Evolutionary conservation across 2,113 vertebrate species (phyloP), one percentile per base, ranked within the genome.

Genomic region (Narcine bancroftii): DNA sequence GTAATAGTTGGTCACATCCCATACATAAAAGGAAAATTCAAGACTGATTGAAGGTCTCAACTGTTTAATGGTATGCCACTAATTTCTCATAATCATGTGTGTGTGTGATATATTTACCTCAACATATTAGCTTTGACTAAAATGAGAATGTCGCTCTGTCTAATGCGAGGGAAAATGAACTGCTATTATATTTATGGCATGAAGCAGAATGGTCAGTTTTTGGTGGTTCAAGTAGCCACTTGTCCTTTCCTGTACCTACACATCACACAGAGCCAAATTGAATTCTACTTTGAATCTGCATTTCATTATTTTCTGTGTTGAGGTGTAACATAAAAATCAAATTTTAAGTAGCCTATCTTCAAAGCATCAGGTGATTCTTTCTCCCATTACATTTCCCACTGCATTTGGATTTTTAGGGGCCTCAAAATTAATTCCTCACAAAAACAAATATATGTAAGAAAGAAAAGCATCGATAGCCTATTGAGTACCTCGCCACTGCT

Each of bases 1-100:
- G 50, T 99, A 92, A 33, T 99, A 93, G 95, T 99, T 92, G 97
- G 98, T 92, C 98, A 97, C 36, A 97, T 99, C 24, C 98, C 98
- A 4, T 99, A 99, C 94, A 93, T 99, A 60, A 94, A 94, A 0
- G 97, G 98, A 93, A 99, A 99, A 93, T 99, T 96, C 92, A 98
- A 97, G 94, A 96, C 95, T 91, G 47, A 96, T 98, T 0, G 95
- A 97, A 0, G 10, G 29, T 33, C 13, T 96, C 94, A 94, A 92
- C 39, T 15, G 42, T 66, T 92, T 92, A 10, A 85, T 0, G 94
- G 95, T 95, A 29, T 95, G 95, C 94, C 47, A n/a, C 9, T 9
- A 0, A 6, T 24, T 81, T 76, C 65, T 92, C 69, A 11, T 21
- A 21, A 91, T 45, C 39, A 45, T 91, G 92, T 87, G 11, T 81